phyloP scores from a whole-genome alignment of 2,113 vertebrate genomes.

The Glaucidium brasilianum region DNA sequence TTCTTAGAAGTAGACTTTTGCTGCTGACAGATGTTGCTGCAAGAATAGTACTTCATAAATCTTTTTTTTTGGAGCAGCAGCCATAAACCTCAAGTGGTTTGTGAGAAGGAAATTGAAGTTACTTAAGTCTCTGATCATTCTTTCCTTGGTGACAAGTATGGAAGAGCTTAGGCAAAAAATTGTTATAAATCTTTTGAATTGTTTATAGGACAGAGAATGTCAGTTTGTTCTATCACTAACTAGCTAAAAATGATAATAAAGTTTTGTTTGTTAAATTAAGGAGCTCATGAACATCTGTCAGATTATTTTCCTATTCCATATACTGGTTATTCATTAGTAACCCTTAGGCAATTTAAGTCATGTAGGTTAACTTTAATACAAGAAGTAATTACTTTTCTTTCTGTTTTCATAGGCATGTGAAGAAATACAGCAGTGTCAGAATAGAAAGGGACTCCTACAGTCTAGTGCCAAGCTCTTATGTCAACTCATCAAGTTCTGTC shows the following conservation, averaged over 20 bases:
- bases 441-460: background rate
- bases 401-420: background rate
- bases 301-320: background rate
- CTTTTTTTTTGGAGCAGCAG: background rate
- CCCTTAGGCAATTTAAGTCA: background rate
- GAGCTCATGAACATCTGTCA: background rate
- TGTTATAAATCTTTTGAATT: background rate
- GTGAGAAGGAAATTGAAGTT: slow-evolving; percentile 22
- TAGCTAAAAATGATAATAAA: background rate
- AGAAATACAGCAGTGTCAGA: background rate
- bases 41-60: background rate
- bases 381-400: background rate
- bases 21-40: background rate
- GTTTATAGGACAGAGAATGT: background rate
- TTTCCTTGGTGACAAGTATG: slow-evolving; percentile 3
- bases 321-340: background rate
- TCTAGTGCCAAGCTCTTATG: background rate
- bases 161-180: background rate
- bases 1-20: background rate
- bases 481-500: background rate
- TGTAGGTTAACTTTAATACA: background rate
- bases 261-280: background rate
- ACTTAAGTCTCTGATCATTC: background rate
- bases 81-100: background rate
- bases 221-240: background rate